phyloP scores from a whole-genome alignment of 2,797 vertebrate species.

The Acipenser oxyrinchus region DNA sequence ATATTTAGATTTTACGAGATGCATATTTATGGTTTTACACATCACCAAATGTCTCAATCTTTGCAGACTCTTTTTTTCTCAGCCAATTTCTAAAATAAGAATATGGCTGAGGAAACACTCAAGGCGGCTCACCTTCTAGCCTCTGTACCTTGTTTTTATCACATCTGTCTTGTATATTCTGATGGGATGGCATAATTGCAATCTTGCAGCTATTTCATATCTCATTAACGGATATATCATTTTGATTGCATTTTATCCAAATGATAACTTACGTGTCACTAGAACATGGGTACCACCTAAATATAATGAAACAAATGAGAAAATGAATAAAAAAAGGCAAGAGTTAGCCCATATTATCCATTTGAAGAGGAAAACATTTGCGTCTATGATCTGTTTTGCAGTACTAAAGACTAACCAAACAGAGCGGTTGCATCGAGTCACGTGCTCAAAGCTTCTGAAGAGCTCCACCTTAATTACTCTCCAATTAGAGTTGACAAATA shows the following conservation, averaged over 20 bases:
- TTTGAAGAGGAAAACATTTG: neutral
- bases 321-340: neutral
- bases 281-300: too few species aligned
- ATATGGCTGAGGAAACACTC: too few species aligned
- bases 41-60: too few species aligned
- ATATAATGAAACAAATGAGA: too few species aligned
- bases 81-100: too few species aligned
- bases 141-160: slow-evolving; percentile 21
- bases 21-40: too few species aligned
- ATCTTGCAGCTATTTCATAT: slow-evolving; percentile 24
- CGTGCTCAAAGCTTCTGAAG: slow-evolving; percentile 25
- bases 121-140: neutral
- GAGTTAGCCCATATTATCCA: neutral
- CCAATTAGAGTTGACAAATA: slow-evolving; percentile 58
- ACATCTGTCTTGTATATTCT: slow-evolving; percentile 35
- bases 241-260: neutral
- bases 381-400: slow-evolving; percentile 3
- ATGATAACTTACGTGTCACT: too few species aligned
- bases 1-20: too few species aligned
- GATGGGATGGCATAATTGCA: slow-evolving; percentile 45
- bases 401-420: slow-evolving; percentile 25
- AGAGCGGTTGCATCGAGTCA: slow-evolving; percentile 28
- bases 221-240: neutral
- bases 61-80: too few species aligned
- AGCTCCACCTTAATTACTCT: slow-evolving; percentile 49